Evolutionary conservation across 2,113 vertebrate genomes (phyloP).

Genomic region (Ictidomys tridecemlineatus): DNA sequence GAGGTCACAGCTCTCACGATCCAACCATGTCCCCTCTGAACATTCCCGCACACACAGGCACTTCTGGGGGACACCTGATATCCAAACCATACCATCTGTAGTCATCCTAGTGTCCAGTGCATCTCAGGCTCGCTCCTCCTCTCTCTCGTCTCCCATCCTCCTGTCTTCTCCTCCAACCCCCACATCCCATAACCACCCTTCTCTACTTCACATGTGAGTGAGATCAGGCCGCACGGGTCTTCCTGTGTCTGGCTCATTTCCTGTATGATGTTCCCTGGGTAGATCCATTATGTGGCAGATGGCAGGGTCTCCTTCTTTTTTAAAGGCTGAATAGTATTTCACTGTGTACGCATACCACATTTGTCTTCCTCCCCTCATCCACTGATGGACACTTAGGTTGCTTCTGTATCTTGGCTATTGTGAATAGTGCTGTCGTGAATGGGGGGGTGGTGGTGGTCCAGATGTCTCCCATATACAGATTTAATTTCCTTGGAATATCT

Average conservation of each 20-base stretch:
- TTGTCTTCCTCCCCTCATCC: not conserved
- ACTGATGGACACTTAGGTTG: not conserved
- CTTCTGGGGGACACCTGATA: too few species aligned
- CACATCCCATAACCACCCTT: not conserved
- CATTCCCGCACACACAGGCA: too few species aligned
- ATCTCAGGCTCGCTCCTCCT: not conserved
- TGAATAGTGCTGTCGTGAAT: not conserved
- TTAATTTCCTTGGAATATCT: too few species aligned
- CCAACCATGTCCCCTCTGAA: too few species aligned
- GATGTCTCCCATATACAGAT: not conserved
- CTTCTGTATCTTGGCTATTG: not conserved
- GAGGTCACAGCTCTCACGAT: too few species aligned
- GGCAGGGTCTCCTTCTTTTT: not conserved
- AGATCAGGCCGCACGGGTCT: not conserved
- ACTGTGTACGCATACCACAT: not conserved
- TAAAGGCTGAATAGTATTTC: not conserved
- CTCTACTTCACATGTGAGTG: not conserved
- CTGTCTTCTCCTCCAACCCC: not conserved
- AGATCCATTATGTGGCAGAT: not conserved
- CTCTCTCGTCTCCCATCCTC: too few species aligned
- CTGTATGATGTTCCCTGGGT: not conserved
- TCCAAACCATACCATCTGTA: too few species aligned
- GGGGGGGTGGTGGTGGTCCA: not conserved
- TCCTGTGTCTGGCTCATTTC: not conserved
- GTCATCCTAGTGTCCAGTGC: rapidly evolving